These are phyloP conservation scores for Mesorhabditis sp. DNA, from an alignment of 2,888 invertebrate genomes.

Conservation along the genomic window DNA sequence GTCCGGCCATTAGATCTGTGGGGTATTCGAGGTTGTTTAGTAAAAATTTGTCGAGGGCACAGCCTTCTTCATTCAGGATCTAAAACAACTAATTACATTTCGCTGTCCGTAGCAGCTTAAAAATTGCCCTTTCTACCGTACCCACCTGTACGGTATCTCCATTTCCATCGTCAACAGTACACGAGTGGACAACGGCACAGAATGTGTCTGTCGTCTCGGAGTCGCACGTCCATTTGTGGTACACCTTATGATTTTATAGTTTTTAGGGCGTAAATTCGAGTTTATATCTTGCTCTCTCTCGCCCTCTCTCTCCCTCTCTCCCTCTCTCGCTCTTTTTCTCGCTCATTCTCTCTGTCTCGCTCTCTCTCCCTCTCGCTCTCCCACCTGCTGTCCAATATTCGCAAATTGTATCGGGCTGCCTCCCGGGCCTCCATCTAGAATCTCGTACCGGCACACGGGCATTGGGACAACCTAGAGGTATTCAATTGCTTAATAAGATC, in stretches of 20 bases:
- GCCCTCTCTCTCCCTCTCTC: neutral
- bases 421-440: constrained; percentile 49
- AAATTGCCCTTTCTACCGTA: neutral
- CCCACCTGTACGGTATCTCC: constrained; percentile 30
- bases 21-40: constrained; percentile 55
- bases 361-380: constrained; percentile 5
- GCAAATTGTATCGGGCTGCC: constrained; percentile 50
- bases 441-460: constrained; percentile 52
- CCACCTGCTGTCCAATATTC: constrained; percentile 45
- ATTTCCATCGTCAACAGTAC: constrained; percentile 48
- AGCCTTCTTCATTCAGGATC: constrained; percentile 52
- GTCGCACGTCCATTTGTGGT: constrained; percentile 49
- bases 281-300: neutral
- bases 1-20: constrained; percentile 51
- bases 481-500: too few relatives aligned
- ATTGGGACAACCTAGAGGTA: constrained; percentile 43
- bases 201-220: constrained; percentile 47
- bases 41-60: constrained; percentile 53
- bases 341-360: neutral
- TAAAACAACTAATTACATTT: constrained; percentile 13
- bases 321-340: constrained; percentile 1
- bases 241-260: constrained; percentile 20
- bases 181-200: constrained; percentile 46
- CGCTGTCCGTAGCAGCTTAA: neutral
- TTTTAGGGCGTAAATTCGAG: neutral